Conservation (phyloP, 2,113 vertebrate species). For the Phyllopteryx taeniolatus region DNA sequence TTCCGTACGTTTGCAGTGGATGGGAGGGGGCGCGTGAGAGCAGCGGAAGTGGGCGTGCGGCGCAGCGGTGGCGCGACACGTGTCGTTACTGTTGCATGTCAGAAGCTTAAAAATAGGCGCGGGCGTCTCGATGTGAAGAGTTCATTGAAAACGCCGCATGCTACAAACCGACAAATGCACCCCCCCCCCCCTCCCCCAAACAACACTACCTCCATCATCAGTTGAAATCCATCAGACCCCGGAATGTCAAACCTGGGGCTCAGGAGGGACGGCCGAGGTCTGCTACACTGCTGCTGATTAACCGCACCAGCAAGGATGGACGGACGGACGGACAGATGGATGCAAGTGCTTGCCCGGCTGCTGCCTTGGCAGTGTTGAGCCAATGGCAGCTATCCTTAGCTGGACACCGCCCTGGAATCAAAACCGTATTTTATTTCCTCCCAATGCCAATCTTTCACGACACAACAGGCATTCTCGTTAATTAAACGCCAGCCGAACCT, state of each 20-base stretch:
- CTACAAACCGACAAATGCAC: constrained; percentile 1
- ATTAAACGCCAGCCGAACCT: constrained; percentile 16
- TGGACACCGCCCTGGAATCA: constrained; percentile 42
- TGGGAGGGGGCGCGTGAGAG: background rate
- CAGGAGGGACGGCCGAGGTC: constrained; percentile 38
- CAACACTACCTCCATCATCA: background rate
- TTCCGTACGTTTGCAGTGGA: background rate
- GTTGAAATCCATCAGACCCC: background rate
- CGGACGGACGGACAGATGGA: background rate
- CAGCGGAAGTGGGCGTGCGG: background rate
- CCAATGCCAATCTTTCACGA: constrained; percentile 44
- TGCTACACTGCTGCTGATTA: constrained; percentile 58
- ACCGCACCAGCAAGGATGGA: constrained; percentile 45
- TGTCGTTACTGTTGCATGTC: constrained; percentile 36
- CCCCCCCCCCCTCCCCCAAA: no score
- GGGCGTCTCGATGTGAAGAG: background rate
- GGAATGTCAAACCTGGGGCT: constrained; percentile 11
- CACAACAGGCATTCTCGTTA: constrained; percentile 22
- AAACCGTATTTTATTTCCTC: constrained; percentile 26
- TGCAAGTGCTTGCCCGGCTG: constrained; percentile 25
- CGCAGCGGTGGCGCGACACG: constrained; percentile 50
- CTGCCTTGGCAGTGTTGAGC: constrained; percentile 60
- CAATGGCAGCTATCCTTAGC: constrained; percentile 32
- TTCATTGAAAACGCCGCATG: constrained; percentile 5
- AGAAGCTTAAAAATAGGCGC: constrained; percentile 31